Evolutionary conservation across 2,797 vertebrate species (phyloP), one percentile per base, ranked within the genome.

Genomic region (Alectoris magna): DNA sequence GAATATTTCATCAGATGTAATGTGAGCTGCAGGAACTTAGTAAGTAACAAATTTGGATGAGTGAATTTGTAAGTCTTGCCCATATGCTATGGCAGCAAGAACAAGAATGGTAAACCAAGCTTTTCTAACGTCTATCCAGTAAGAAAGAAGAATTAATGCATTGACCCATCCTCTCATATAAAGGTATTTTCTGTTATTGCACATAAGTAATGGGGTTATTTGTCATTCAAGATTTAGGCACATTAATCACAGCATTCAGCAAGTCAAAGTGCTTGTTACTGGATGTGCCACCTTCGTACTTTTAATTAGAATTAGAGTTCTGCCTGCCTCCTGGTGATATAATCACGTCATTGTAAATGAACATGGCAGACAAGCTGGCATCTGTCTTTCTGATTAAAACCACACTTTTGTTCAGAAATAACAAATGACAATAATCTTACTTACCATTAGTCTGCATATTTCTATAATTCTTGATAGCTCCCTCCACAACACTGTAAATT

Each of bases 1-100:
- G 88, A 94, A 88, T 83, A 82, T 74, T 95, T 88, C 81, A 53
- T 75, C 72, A 82, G 77, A 77, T 70, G 41, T 78, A 87, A 66
- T 41, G 22, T 70, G 43, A 94, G 74, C 63, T 70, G 44, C 59
- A 85, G 69, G 26, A 82, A 83, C 39, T 81, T 82, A 92, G 39
- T 58, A 94, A 93, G 64, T 43, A 87, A 58, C 34, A 90, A 3
- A 23, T 80, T 66, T 62, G 63, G 51, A 84, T 85, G 29, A 80
- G 29, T 63, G 46, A 82, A 46, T 90, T 55, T 58, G 41, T 19
- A 64, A 84, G 56, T 64, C 43, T 74, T 88, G 34, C 58, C 58
- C 69, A 14, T 71, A 82, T 44, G 46, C 43, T 90, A 5, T 60
- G 48, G 63, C 48, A 84, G 70, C 29, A 79, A 68, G 71, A 75